Evolutionary conservation across 2,113 vertebrate genomes (phyloP).

Genomic region (Semicossyphus pulcher): DNA sequence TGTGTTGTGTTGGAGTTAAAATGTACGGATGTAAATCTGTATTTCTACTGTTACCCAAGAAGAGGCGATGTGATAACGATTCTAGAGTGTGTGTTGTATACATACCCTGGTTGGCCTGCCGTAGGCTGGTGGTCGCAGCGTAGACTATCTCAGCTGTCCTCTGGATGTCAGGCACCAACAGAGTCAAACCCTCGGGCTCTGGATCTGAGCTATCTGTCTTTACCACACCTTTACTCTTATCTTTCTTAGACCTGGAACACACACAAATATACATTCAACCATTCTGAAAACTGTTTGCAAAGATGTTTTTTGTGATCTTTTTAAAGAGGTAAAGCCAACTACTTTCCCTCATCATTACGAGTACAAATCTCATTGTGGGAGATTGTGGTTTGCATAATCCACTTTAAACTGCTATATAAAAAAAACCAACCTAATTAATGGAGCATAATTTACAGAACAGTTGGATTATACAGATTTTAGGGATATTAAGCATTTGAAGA

Average conservation of each 20-base stretch:
- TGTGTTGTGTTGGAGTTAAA: background rate
- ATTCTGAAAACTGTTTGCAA: background rate
- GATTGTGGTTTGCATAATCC: too few species aligned
- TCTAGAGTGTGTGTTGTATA: background rate
- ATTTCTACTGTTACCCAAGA: background rate
- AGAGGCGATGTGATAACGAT: background rate
- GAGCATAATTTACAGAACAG: too few species aligned
- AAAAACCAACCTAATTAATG: too few species aligned
- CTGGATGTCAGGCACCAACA: conserved; percentile 97
- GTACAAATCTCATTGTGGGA: too few species aligned
- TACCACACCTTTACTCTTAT: conserved; percentile 94
- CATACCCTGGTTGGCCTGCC: conserved; percentile 94
- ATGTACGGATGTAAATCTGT: background rate
- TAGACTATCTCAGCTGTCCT: conserved; percentile 97
- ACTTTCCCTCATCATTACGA: background rate
- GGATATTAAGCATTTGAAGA: too few species aligned
- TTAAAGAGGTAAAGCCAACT: background rate
- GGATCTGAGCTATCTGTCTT: conserved; percentile 93
- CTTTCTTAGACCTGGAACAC: conserved; percentile 93
- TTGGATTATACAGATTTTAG: too few species aligned
- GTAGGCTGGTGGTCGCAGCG: conserved; percentile 92
- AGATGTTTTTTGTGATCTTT: background rate
- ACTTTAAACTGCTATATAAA: too few species aligned
- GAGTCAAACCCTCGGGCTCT: conserved; percentile 96
- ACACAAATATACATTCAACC: background rate